Evolutionary conservation across 2,797 vertebrate genomes (phyloP), one percentile per base, ranked within the genome.

Genomic region (Mormyrops attenuatus): DNA sequence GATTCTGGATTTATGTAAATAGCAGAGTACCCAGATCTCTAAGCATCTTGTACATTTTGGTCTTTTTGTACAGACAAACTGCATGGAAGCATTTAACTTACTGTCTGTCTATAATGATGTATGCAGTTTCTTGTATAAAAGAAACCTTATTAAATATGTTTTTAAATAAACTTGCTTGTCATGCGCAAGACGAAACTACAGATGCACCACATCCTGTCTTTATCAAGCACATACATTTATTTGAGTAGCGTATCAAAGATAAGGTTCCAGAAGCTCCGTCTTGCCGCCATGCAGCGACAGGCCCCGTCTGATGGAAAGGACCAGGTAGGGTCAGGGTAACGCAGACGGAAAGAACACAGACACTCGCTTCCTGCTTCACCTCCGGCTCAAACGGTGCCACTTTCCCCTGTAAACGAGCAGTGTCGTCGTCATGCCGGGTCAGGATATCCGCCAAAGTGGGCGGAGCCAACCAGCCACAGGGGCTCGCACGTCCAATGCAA

Each of bases 21-120:
- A 96, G 91, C 92, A 93, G 94, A 93, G 80, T 93, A 95, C 93
- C 93, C 92, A 94, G 92, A 94, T 95, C 95, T 95, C 95, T 94
- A 85, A 88, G 90, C 89, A 90, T 91, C 93, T 95, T 94, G 93
- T 93, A 80, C 38, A 93, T 92, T 55, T 73, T 84, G 5, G 41
- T 26, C 50, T 87, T 96, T 96, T 96, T 96, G 96, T 97, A 97
- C 94, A 96, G 96, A 96, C 90, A 96, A 97, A 95, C 95, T 96
- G 96, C 96, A 97, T 97, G 96, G 92, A 95, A 95, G 94, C 88
- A 90, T 91, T 96, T 96, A 96, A 96, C 30, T 73, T 73, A 73
- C 95, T 95, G 95, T 96, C 95, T 94, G 95, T 96, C 96, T 95
- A 94, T 91, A 93, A 95, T 93, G 91, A 93, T 96, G 96, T 96